Evolutionary conservation across 2,888 invertebrate genomes (phyloP), one percentile per base, ranked within the genome.

Genomic region (Conchocele bisecta): DNA sequence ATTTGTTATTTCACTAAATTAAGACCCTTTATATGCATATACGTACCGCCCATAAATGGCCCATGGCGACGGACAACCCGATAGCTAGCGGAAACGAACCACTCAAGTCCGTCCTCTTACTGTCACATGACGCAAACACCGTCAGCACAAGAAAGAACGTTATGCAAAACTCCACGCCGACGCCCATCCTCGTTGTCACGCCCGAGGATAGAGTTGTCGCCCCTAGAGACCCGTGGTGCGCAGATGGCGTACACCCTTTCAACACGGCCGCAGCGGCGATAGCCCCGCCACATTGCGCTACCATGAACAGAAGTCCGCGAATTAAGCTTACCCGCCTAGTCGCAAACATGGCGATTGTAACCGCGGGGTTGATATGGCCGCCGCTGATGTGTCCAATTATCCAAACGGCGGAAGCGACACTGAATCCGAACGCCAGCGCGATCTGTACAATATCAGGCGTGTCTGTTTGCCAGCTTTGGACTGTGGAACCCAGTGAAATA

Each of bases 231-330:
- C 97, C 97, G 58, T 97, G 96, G 3, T 95, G 94, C 24, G 26
- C 24, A 1, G 31, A 57, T 1, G 82, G 79, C 5, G 75, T 76
- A 22, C 83, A 65, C 0, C 77, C 83, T 31, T 67, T 77, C 97
- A 97, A 94, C 75, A 97, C 94, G 1, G 97, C 97, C 6, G 97
- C 96, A 48, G 97, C 98, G 0, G 97, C 97, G 83, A 98, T 97
- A 26, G 95, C 97, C 26, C 98, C 98, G 44, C 97, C 96, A 90
- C 96, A 96, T 92, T 98, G 98, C 57, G 97, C 97, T 4, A 96
- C 94, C 72, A 98, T 93, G 92, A 97, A 98, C 31, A 96, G 92
- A 1, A 96, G 51, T 0, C 94, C 95, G 78, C 96, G 94, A 37
- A 94, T 64, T 0, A 96, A 92, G 83, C 95, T 94, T 60, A 96